phyloP scores from a whole-genome alignment of 2,888 invertebrate genomes.

The Brachyptera risi region DNA sequence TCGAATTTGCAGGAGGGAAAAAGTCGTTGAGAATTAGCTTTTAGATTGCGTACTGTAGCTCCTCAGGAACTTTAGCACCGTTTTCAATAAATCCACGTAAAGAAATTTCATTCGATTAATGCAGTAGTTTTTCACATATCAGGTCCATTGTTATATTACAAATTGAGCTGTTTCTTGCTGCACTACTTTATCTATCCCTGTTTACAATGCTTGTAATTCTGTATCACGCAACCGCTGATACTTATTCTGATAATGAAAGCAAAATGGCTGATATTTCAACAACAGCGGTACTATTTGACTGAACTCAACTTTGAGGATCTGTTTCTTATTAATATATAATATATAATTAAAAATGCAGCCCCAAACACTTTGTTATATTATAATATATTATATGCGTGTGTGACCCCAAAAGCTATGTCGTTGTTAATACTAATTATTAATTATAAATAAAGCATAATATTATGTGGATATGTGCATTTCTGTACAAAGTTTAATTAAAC shows the following conservation, averaged over 20 bases:
- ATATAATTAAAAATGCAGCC: neutral
- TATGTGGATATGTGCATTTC: conserved; percentile 33
- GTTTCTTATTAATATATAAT: conserved; percentile 19
- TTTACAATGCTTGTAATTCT: conserved; percentile 22
- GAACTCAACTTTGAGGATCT: conserved; percentile 25
- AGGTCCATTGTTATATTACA: conserved; percentile 24
- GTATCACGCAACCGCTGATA: neutral
- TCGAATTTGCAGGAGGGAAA: neutral
- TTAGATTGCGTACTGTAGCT: conserved; percentile 25
- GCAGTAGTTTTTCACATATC: conserved; percentile 30
- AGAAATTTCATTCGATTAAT: conserved; percentile 3
- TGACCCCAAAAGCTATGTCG: conserved; percentile 27
- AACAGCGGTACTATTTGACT: conserved; percentile 23
- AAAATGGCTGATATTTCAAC: conserved; percentile 7
- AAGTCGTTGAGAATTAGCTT: conserved; percentile 11
- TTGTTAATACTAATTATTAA: conserved; percentile 27
- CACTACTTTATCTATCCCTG: conserved; percentile 10
- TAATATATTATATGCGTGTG: too few species aligned
- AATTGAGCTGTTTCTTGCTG: neutral
- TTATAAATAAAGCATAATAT: conserved; percentile 25
- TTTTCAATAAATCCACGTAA: neutral
- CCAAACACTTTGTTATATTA: conserved; percentile 17
- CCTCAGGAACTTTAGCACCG: conserved; percentile 24
- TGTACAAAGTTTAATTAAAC: conserved; percentile 31
- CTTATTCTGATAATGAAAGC: conserved; percentile 1